A percentile compares a stretch with the other conserved stretches of the same genome.
These are phyloP conservation scores for Schlechtendalia chinensis DNA, from an alignment of 1,140 invertebrate genomes.

Conservation along the genomic window DNA sequence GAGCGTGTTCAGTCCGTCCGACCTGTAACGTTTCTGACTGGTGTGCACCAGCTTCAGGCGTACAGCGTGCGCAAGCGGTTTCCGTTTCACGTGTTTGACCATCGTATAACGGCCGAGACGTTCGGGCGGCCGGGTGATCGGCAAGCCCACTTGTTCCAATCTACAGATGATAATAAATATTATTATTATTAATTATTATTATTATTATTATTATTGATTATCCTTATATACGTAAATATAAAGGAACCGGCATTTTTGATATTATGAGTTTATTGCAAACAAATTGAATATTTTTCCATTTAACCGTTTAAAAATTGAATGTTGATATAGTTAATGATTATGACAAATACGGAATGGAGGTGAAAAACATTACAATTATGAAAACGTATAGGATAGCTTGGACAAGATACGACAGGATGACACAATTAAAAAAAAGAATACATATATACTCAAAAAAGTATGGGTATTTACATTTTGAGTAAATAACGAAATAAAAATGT, in stretches of 20 bases:
- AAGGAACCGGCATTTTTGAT: background rate
- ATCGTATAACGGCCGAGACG: slow-evolving; percentile 60
- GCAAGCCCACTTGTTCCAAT: slow-evolving; percentile 57
- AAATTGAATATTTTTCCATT: too few relatives aligned
- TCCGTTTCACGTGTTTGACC: slow-evolving; percentile 59
- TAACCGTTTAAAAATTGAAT: too few relatives aligned
- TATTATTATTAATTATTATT: background rate
- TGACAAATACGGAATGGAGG: too few relatives aligned
- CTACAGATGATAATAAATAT: slow-evolving; percentile 50
- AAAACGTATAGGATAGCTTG: too few relatives aligned
- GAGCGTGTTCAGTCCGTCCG: slow-evolving; percentile 61
- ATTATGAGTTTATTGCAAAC: background rate
- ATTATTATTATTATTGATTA: background rate
- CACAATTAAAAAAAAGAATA: too few relatives aligned
- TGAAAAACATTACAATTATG: background rate
- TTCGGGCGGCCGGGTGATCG: slow-evolving; percentile 57
- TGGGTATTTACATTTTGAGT: background rate
- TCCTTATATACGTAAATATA: too few relatives aligned
- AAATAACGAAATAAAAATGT: background rate
- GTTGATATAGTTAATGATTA: too few relatives aligned
- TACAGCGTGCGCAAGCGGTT: slow-evolving; percentile 57
- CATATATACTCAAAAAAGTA: too few relatives aligned
- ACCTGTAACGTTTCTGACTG: slow-evolving; percentile 57
- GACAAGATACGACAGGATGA: too few relatives aligned
- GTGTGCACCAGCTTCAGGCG: slow-evolving; percentile 58